Conservation (phyloP, 2,797 vertebrate genomes). For the Rhyacichthys aspro region DNA sequence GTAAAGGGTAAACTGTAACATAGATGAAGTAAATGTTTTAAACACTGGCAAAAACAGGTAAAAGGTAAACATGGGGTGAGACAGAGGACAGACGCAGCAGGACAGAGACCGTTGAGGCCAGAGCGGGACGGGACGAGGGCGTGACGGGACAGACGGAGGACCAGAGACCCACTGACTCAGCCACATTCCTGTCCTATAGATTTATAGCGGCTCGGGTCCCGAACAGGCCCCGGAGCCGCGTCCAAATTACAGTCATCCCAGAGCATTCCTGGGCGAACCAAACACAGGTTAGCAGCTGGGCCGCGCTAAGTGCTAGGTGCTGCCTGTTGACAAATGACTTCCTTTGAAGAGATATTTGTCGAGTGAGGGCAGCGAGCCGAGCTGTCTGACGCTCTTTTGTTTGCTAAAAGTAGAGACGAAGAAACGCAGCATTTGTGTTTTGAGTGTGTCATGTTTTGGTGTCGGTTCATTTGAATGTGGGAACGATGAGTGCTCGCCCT, state of each 20-base stretch:
- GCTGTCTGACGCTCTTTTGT: constrained; percentile 55
- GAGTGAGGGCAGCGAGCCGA: constrained; percentile 52
- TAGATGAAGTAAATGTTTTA: too few species aligned
- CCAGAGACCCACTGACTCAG: constrained; percentile 68
- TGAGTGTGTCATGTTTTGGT: constrained; percentile 35
- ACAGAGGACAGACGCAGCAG: too few species aligned
- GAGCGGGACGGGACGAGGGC: constrained; percentile 23
- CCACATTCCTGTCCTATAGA: constrained; percentile 77
- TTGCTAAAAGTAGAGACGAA: constrained; percentile 44
- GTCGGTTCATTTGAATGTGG: constrained; percentile 23
- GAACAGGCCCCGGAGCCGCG: constrained; percentile 73
- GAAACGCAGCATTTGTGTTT: constrained; percentile 38
- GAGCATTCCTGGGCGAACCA: constrained; percentile 79
- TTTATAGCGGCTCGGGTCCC: constrained; percentile 75
- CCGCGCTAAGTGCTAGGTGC: constrained; percentile 79
- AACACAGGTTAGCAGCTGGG: constrained; percentile 77
- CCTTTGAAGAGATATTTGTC: constrained; percentile 75
- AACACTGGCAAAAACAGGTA: too few species aligned
- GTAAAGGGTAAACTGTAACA: too few species aligned
- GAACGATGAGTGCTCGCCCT: constrained; percentile 34
- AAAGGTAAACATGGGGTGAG: too few species aligned
- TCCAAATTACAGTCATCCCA: constrained; percentile 83
- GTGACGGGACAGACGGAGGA: constrained; percentile 40
- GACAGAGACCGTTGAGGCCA: too few species aligned
- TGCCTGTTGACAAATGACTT: constrained; percentile 83